These are phyloP conservation scores for Argyrosomus japonicus DNA, from an alignment of 2,113 vertebrate species.

Conservation along the genomic window DNA sequence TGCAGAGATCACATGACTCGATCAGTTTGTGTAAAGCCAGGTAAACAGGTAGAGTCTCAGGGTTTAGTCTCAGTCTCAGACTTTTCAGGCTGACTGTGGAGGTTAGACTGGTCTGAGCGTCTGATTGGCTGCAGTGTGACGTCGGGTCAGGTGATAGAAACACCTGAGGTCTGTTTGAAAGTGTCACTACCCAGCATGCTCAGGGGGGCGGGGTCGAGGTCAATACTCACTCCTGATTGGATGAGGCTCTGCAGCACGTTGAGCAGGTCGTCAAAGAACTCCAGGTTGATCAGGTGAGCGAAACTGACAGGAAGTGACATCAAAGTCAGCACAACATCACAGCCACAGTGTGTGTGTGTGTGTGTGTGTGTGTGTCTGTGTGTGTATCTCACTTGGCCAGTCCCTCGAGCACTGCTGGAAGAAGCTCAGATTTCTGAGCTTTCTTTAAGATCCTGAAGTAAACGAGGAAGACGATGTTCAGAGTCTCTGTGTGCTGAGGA, in stretches of 20 bases:
- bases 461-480: constrained; percentile 96
- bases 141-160: no score
- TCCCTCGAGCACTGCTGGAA: constrained; percentile 93
- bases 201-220: accelerated
- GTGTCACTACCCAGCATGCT: no score
- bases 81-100: no score
- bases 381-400: constrained; percentile 91
- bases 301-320: constrained; percentile 85
- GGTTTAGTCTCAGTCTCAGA: no score
- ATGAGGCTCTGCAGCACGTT: constrained; percentile 92
- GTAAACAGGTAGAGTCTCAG: no score
- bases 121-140: no score
- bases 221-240: constrained; percentile 90
- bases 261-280: constrained; percentile 97
- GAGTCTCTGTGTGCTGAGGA: constrained; percentile 93
- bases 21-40: no score
- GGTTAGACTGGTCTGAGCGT: no score
- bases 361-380: not conserved
- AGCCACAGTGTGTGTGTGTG: not conserved
- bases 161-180: no score
- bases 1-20: constrained; percentile 59
- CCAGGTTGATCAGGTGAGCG: constrained; percentile 97
- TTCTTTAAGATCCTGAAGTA: constrained; percentile 98
- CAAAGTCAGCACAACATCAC: constrained; percentile 9
- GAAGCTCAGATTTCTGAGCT: constrained; percentile 91